Percentiles rank a stretch among this genome's conserved stretches.
phyloP scores from a whole-genome alignment of 2,797 vertebrate genomes.

The Myotis pilosus region DNA sequence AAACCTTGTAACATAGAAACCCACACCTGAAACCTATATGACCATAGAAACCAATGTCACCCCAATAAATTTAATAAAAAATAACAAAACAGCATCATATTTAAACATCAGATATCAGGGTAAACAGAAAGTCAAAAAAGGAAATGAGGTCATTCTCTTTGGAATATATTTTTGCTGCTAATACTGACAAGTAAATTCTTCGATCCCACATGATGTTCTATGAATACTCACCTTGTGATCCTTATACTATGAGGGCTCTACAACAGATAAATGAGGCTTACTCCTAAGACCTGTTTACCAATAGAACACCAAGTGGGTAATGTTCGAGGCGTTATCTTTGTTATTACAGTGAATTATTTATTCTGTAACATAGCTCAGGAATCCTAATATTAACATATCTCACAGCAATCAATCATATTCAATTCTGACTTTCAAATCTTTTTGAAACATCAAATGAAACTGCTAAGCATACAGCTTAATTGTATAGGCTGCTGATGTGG shows the following conservation, averaged over 20 bases:
- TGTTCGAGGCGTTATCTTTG: slow-evolving; percentile 57
- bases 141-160: background rate
- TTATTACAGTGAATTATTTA: slow-evolving; percentile 26
- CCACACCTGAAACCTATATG: no score
- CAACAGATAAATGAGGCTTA: slow-evolving; percentile 20
- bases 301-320: background rate
- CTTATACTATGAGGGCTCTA: background rate
- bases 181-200: slow-evolving; percentile 7
- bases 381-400: slow-evolving; percentile 42
- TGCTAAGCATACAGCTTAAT: slow-evolving; percentile 56
- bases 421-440: slow-evolving; percentile 65
- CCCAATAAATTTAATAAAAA: background rate
- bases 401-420: slow-evolving; percentile 60
- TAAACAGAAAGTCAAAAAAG: background rate
- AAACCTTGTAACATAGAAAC: no score
- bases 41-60: no score
- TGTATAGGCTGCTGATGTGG: slow-evolving; percentile 36
- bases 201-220: background rate
- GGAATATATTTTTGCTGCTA: background rate
- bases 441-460: slow-evolving; percentile 67
- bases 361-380: slow-evolving; percentile 22
- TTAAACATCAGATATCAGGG: background rate
- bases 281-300: slow-evolving; percentile 15
- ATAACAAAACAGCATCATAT: background rate
- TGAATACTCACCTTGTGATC: slow-evolving; percentile 4